These are phyloP conservation scores for Pseudoips prasinana DNA, from an alignment of 2,888 invertebrate species.

Conservation along the genomic window DNA sequence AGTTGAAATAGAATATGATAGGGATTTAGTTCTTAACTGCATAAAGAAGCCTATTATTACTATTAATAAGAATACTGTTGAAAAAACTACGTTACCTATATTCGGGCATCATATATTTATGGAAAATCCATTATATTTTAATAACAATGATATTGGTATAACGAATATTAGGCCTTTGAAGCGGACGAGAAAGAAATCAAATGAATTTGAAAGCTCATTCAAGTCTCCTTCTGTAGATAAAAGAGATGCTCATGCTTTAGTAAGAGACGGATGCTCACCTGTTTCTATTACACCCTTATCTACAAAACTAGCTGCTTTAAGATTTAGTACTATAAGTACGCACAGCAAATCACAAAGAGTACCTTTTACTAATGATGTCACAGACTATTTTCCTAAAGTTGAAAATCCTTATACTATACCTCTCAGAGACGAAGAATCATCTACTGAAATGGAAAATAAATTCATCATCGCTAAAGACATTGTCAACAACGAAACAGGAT, in stretches of 20 bases:
- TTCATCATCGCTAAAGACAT: constrained; percentile 67
- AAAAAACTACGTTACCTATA: constrained; percentile 73
- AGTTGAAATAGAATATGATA: constrained; percentile 82
- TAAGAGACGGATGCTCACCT: constrained; percentile 73
- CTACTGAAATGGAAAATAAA: constrained; percentile 77
- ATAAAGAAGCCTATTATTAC: constrained; percentile 59
- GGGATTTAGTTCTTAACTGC: constrained; percentile 67
- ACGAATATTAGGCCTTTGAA: constrained; percentile 65
- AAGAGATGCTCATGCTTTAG: constrained; percentile 61
- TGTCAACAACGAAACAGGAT: constrained; percentile 57
- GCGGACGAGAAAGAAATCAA: constrained; percentile 71
- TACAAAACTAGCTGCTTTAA: constrained; percentile 80
- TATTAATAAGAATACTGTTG: constrained; percentile 42
- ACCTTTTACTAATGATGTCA: constrained; percentile 62
- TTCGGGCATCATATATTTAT: constrained; percentile 74
- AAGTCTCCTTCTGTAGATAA: constrained; percentile 73
- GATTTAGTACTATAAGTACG: constrained; percentile 78
- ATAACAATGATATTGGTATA: constrained; percentile 57
- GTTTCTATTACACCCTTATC: constrained; percentile 83
- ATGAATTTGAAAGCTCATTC: constrained; percentile 71
- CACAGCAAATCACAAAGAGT: constrained; percentile 60
- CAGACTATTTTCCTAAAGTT: constrained; percentile 77
- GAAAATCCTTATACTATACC: constrained; percentile 65
- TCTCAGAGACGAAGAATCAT: constrained; percentile 69
- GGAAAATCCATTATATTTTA: constrained; percentile 77